These are phyloP conservation scores for Drosophila pallidifrons DNA, from an alignment of 1,140 invertebrate species.

Conservation along the genomic window DNA sequence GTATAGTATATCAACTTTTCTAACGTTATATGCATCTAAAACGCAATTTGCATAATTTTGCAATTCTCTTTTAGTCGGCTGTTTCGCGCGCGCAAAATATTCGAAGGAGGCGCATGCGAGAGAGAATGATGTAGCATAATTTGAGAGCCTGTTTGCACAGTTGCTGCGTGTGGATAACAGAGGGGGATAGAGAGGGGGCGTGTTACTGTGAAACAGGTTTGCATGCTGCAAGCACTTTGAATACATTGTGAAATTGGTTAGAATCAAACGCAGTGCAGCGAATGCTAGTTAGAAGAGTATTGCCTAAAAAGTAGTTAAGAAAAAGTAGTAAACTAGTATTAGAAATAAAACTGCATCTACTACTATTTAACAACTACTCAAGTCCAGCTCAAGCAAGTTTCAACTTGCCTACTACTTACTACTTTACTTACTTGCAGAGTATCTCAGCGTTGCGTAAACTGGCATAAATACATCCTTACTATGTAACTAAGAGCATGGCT, in stretches of 20 bases:
- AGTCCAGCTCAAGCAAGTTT: not conserved
- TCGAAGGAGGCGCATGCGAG: conserved; percentile 22
- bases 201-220: conserved; percentile 51
- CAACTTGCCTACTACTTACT: not conserved
- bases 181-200: conserved; percentile 8
- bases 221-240: conserved; percentile 29
- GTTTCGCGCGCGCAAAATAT: conserved; percentile 50
- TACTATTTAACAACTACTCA: conserved; percentile 5
- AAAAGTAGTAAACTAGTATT: too few relatives aligned
- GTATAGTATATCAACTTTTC: not conserved
- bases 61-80: conserved; percentile 17
- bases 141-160: conserved; percentile 55
- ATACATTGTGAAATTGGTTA: conserved; percentile 67
- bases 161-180: not conserved
- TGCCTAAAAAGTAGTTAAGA: not conserved
- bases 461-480: not conserved
- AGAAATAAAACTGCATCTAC: conserved; percentile 1
- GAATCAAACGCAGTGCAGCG: not conserved
- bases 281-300: conserved; percentile 1
- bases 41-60: not conserved
- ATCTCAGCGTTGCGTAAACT: conserved; percentile 7
- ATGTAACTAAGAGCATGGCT: conserved; percentile 32
- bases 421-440: conserved; percentile 3
- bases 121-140: conserved; percentile 36
- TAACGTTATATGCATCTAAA: not conserved